Evolutionary conservation across 2,797 vertebrate species (phyloP), one percentile per base, ranked within the genome.

Genomic region (Neoniphon sammara): DNA sequence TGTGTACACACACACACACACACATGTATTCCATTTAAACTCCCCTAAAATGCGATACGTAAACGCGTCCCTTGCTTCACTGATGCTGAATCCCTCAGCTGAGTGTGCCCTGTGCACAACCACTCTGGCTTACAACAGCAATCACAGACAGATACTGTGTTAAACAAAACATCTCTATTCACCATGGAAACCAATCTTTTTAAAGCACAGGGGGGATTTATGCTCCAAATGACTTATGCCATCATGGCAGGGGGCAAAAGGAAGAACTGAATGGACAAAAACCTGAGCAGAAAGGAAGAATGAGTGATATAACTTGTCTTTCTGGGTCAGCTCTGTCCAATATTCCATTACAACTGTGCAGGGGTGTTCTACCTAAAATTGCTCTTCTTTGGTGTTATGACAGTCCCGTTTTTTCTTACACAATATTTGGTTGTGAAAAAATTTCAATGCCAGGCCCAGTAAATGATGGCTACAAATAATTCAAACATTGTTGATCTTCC

Each of bases 161-260:
- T 39, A 61, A 83, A 91, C 84, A 88, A 88, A 90, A 88, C 25
- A 0, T 65, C 69, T 85, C 86, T 85, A 80, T 89, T 89, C 52
- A 27, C 72, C 68, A 18, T 86, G 88, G 85, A 91, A 89, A 91
- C 77, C 18, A 56, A 55, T 81, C 60, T 77, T 84, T 75, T 73
- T 25, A 59, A 66, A 79, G 64, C 56, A 47, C 62, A 39, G 70
- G 34, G 78, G 80, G 71, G 76, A 85, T 81, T 87, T 78, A 47
- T 73, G 62, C 65, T 67, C 59, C 70, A 70, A 72, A 57, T 74
- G 82, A 74, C 20, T 73, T 39, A 44, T 14, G 53, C 77, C 44
- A 73, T 88, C 44, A 73, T 88, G 80, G 83, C 78, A 81, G 10
- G 63, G 34, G 59, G 57, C 31, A 17, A 65, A 49, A 25, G 70